These are phyloP conservation scores for Crotalus viridis DNA, from an alignment of 2,113 vertebrate species.

Conservation along the genomic window DNA sequence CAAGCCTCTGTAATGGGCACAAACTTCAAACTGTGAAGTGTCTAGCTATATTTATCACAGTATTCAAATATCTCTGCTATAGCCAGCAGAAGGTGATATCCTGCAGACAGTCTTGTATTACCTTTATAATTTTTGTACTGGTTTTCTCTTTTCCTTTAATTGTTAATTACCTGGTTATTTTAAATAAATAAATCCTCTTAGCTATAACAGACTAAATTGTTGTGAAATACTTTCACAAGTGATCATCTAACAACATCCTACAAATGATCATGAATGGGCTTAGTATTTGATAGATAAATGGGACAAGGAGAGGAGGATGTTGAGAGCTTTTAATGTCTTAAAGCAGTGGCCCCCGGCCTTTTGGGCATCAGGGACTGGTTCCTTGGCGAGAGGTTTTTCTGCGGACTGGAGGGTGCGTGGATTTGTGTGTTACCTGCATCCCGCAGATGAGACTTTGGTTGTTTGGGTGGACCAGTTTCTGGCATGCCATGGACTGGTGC, in stretches of 20 bases:
- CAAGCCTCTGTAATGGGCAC: not conserved
- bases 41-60: not conserved
- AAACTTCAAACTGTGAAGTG: not conserved
- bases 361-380: too few species aligned
- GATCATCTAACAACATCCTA: not conserved
- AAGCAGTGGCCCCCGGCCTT: too few species aligned
- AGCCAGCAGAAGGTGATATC: not conserved
- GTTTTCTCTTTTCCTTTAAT: not conserved
- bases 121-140: not conserved
- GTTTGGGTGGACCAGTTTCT: too few species aligned
- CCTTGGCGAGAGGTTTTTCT: too few species aligned
- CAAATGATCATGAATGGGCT: not conserved
- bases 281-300: not conserved
- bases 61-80: not conserved
- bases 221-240: not conserved
- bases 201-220: not conserved
- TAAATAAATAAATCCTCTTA: not conserved
- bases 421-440: too few species aligned
- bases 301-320: not conserved
- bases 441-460: too few species aligned
- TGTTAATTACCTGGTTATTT: not conserved
- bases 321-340: not conserved
- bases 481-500: too few species aligned
- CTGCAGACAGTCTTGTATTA: not conserved
- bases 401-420: too few species aligned